Evolutionary conservation across 2,797 vertebrate species (phyloP), one percentile per base, ranked within the genome.

Genomic region (Schizopygopsis pylzovi): DNA sequence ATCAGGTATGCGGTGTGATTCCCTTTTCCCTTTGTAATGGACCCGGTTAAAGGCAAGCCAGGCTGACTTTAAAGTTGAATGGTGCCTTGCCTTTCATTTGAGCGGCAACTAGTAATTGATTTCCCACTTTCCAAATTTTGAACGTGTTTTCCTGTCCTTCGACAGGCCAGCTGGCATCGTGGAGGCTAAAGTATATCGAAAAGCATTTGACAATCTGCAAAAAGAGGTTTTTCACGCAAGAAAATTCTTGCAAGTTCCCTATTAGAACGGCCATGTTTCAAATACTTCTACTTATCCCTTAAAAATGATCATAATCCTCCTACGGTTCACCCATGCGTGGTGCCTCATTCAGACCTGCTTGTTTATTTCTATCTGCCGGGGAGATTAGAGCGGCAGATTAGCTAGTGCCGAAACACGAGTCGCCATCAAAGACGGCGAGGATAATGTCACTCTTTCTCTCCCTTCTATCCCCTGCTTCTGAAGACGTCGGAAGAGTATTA

Each of bases 1-100:
- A 95, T 96, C 94, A 95, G 95, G 95, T 95, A 96, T 95, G 94
- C 92, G 91, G 93, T 95, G 94, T 94, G 94, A 96, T 96, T 95
- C 95, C 91, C 90, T 90, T 94, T 94, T 95, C 92, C 91, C 94
- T 96, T 96, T 96, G 95, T 95, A 96, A 96, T 91, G 93, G 65
- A 90, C 91, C 90, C 89, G 93, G 94, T 95, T 93, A 95, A 95
- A 95, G 94, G 94, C 92, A 92, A 93, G 91, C 93, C 86, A 83
- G 84, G 54, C 52, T 78, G 89, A 88, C 87, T 93, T 95, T 94
- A 92, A 91, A 86, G 84, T 88, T 41, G 37, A 65, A 49, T n/a
- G 12, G 45, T 18, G 73, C 52, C 80, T 87, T 10, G 88, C 92
- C 92, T 95, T 95, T 94, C 93, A 94, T 95, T 95, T 92, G 88